A percentile compares a stretch with the other conserved stretches of the same genome.
Conservation (phyloP, 2,888 invertebrate species). For the Agrotis segetum region DNA sequence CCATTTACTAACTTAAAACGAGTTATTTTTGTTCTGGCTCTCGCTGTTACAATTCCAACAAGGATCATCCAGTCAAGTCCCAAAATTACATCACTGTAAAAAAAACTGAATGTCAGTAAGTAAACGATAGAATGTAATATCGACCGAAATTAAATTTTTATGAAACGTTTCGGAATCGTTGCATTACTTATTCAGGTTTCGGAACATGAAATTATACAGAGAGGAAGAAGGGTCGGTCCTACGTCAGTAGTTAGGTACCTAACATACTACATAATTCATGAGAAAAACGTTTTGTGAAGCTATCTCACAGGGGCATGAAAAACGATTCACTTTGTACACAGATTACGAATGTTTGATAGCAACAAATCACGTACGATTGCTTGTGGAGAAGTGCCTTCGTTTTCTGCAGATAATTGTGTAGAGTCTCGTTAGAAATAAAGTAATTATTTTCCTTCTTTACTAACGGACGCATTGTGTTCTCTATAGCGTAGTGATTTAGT, state of each 20-base stretch:
- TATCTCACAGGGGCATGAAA: slow-evolving; percentile 52
- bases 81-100: slow-evolving; percentile 29
- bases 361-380: slow-evolving; percentile 49
- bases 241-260: slow-evolving; percentile 58
- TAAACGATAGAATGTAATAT: slow-evolving; percentile 62
- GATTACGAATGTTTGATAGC: slow-evolving; percentile 51
- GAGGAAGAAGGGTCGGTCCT: slow-evolving; percentile 80
- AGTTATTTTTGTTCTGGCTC: slow-evolving; percentile 24
- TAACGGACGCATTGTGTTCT: slow-evolving; percentile 69
- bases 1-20: slow-evolving; percentile 31
- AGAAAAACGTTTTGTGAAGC: slow-evolving; percentile 61
- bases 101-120: slow-evolving; percentile 37
- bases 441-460: slow-evolving; percentile 67
- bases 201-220: slow-evolving; percentile 85
- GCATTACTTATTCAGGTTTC: slow-evolving; percentile 85
- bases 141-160: slow-evolving; percentile 83
- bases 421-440: slow-evolving; percentile 62
- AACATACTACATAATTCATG: slow-evolving; percentile 77
- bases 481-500: slow-evolving; percentile 67
- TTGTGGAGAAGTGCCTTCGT: slow-evolving; percentile 39
- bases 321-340: slow-evolving; percentile 50
- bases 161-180: slow-evolving; percentile 75
- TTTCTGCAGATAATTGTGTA: slow-evolving; percentile 54
- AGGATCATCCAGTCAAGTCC: background rate
- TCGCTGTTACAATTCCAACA: background rate